Conservation (phyloP, 2,888 invertebrate species). For the Hypolimnas misippus region DNA sequence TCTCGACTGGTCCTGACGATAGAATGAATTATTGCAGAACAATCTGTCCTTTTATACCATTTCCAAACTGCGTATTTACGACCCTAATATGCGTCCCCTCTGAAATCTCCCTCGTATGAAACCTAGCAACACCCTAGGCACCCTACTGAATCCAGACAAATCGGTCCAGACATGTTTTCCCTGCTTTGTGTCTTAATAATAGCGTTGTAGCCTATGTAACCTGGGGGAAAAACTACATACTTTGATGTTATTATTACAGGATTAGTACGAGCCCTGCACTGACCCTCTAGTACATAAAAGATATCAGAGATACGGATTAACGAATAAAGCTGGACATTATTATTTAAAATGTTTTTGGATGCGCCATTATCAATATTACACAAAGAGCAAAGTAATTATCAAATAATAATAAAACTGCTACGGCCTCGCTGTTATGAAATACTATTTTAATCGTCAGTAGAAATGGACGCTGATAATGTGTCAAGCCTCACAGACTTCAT, state of each 20-base stretch:
- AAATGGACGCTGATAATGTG: no score
- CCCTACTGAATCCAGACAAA: constrained; percentile 26
- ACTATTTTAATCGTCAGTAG: no score
- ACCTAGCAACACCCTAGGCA: constrained; percentile 40
- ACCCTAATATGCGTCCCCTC: constrained; percentile 23
- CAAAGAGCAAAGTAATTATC: no score
- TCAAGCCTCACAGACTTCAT: no score
- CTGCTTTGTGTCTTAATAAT: constrained; percentile 24
- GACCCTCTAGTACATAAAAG: constrained; percentile 6
- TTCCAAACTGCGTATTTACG: constrained; percentile 26
- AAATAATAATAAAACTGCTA: no score
- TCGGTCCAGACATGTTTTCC: constrained; percentile 24
- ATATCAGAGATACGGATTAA: not conserved
- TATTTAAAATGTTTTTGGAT: no score
- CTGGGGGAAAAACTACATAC: constrained; percentile 8
- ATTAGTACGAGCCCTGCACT: constrained; percentile 17
- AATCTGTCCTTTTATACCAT: constrained; percentile 34
- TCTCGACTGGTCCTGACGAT: constrained; percentile 5
- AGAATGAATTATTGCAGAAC: constrained; percentile 18
- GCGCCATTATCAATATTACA: no score
- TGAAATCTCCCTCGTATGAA: constrained; percentile 26
- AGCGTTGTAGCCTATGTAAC: constrained; percentile 11
- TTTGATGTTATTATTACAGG: constrained; percentile 23
- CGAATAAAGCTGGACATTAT: no score
- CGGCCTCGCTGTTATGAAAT: no score